Conservation (phyloP, 2,113 vertebrate genomes). For the Madoqua kirkii region DNA sequence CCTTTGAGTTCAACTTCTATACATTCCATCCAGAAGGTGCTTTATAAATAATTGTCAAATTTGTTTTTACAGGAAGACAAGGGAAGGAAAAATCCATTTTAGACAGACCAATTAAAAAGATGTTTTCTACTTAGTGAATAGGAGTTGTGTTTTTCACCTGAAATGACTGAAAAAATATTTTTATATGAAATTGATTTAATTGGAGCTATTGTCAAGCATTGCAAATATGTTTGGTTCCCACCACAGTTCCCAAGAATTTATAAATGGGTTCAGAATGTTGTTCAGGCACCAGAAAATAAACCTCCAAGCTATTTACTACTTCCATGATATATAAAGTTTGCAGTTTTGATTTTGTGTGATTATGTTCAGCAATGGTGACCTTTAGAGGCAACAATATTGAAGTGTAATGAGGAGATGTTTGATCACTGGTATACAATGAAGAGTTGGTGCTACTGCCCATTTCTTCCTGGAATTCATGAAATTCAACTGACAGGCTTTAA, state of each 20-base stretch:
- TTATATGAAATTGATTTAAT: slow-evolving; percentile 83
- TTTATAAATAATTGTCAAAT: slow-evolving; percentile 35
- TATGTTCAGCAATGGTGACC: slow-evolving; percentile 99
- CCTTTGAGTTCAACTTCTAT: slow-evolving; percentile 36
- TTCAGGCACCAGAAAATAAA: slow-evolving; percentile 94
- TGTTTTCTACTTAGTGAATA: background rate
- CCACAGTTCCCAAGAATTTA: slow-evolving; percentile 83
- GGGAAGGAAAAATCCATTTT: background rate
- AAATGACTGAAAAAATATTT: slow-evolving; percentile 74
- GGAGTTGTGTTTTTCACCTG: slow-evolving; percentile 63
- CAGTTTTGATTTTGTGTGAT: slow-evolving; percentile 99
- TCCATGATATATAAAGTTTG: slow-evolving; percentile 99
- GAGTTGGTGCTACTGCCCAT: slow-evolving; percentile 83
- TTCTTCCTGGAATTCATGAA: slow-evolving; percentile 82
- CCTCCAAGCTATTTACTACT: slow-evolving; percentile 96
- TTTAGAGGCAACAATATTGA: slow-evolving; percentile 99
- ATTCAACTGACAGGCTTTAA: slow-evolving; percentile 88
- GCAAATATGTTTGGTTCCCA: slow-evolving; percentile 75
- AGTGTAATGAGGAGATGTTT: slow-evolving; percentile 99
- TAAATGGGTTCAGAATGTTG: slow-evolving; percentile 88
- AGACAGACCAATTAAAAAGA: background rate
- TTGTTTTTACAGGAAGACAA: background rate
- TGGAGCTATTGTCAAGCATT: slow-evolving; percentile 79
- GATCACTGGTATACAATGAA: slow-evolving; percentile 93
- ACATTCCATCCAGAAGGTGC: background rate